phyloP scores from a whole-genome alignment of 2,888 invertebrate species.

The Apomyelois bistriatella region DNA sequence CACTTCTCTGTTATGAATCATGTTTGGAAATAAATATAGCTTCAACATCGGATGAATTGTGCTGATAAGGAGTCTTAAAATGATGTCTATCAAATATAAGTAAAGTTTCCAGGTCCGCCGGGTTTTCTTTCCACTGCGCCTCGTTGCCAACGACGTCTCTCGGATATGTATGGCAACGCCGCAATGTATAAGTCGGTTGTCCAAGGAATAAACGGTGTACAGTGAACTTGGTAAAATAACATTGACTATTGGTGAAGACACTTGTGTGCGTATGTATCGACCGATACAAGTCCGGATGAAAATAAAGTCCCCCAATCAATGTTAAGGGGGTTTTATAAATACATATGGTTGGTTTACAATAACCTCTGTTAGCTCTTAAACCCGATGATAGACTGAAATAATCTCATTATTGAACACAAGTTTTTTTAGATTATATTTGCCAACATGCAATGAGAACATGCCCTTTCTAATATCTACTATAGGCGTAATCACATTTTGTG shows the following conservation, averaged over 20 bases:
- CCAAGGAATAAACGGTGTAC: not conserved
- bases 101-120: not conserved
- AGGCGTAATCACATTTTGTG: not conserved
- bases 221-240: not conserved
- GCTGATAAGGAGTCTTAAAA: not conserved
- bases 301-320: not conserved
- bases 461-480: not conserved
- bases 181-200: not conserved
- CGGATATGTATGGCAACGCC: constrained; percentile 2
- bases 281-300: not conserved
- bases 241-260: not conserved
- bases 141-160: not conserved
- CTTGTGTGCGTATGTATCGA: constrained; percentile 7
- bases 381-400: not conserved
- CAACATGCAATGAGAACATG: not conserved
- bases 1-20: not conserved
- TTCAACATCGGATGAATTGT: not conserved
- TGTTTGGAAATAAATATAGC: not conserved
- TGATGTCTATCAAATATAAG: not conserved
- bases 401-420: not conserved
- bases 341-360: not conserved
- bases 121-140: not conserved
- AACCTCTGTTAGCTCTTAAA: not conserved
- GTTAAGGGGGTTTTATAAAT: not conserved
- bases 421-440: not conserved